Percentiles rank a stretch among this genome's conserved stretches.
These are phyloP conservation scores for Ceyx margarethae DNA, from an alignment of 2,113 vertebrate genomes.

Conservation along the genomic window DNA sequence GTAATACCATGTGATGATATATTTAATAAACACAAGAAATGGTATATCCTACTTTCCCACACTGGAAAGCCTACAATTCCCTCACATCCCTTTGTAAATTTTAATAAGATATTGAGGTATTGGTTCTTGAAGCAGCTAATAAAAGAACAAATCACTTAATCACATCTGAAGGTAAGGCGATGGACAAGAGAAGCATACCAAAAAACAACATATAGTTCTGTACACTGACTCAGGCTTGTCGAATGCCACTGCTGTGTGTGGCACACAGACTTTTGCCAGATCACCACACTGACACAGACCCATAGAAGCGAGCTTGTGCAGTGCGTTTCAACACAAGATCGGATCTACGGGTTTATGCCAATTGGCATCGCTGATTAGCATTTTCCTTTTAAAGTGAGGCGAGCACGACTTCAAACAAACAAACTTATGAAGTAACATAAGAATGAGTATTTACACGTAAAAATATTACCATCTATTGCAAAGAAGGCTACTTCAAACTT, in stretches of 20 bases:
- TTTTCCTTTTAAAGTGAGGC: background rate
- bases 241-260: background rate
- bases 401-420: slow-evolving; percentile 22
- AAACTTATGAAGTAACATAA: background rate
- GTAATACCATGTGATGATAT: background rate
- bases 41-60: background rate
- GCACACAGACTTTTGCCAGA: slow-evolving; percentile 63
- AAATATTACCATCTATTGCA: background rate
- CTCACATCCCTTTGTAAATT: background rate
- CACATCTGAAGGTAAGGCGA: background rate
- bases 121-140: background rate
- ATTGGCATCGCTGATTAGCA: slow-evolving; percentile 73
- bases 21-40: background rate
- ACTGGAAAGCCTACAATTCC: background rate
- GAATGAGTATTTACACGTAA: background rate
- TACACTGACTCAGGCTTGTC: background rate
- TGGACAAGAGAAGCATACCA: background rate
- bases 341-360: slow-evolving; percentile 99
- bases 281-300: slow-evolving; percentile 96
- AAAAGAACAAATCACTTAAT: background rate
- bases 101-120: background rate
- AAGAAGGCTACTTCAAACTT: background rate
- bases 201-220: background rate
- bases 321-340: slow-evolving; percentile 97
- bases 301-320: slow-evolving; percentile 99